phyloP scores from a whole-genome alignment of 1,140 invertebrate species.

The Drosophila kurseongensis region DNA sequence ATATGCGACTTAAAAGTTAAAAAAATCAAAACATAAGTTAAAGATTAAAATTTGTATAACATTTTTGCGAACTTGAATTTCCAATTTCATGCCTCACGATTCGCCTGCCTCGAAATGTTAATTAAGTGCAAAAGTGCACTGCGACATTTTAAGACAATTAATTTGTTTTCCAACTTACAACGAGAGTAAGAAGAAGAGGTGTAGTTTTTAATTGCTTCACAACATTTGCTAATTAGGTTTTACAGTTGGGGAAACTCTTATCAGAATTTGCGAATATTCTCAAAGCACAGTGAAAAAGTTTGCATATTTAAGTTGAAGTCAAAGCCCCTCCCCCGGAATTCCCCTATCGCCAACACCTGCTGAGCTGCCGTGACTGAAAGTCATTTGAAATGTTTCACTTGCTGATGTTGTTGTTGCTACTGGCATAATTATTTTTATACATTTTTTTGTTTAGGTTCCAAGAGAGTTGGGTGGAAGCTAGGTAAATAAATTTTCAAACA shows the following conservation, averaged over 20 bases:
- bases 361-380: constrained; percentile 55
- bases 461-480: constrained; percentile 22
- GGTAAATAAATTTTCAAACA: constrained; percentile 41
- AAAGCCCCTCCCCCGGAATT: constrained; percentile 5
- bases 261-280: constrained; percentile 36
- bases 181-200: constrained; percentile 1
- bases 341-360: constrained; percentile 25
- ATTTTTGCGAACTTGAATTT: neutral
- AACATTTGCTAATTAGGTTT: constrained; percentile 59
- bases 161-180: constrained; percentile 14
- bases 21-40: too few species aligned
- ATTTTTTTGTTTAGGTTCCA: constrained; percentile 20
- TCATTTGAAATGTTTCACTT: constrained; percentile 54
- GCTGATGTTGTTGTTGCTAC: constrained; percentile 19
- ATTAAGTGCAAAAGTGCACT: constrained; percentile 18
- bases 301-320: constrained; percentile 56
- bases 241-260: constrained; percentile 40
- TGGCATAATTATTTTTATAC: constrained; percentile 53
- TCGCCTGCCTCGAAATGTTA: constrained; percentile 1
- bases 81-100: neutral
- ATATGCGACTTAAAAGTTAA: too few species aligned
- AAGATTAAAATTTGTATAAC: too few species aligned
- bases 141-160: constrained; percentile 33
- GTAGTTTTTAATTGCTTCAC: constrained; percentile 24
- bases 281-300: constrained; percentile 37